These are phyloP conservation scores for Apis florea DNA, from an alignment of 1,140 invertebrate species.

Conservation along the genomic window DNA sequence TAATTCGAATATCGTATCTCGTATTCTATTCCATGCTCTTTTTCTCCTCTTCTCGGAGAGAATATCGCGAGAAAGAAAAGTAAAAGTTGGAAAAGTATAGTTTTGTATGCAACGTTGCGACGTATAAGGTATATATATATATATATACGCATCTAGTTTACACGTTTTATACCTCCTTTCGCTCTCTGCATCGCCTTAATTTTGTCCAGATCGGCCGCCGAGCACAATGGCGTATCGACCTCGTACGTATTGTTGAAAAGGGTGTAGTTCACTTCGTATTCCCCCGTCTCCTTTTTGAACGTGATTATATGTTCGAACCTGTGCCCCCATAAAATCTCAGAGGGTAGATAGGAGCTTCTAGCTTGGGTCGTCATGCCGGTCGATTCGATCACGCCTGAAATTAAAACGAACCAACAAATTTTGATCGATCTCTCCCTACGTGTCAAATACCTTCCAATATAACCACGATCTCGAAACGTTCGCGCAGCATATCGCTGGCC, in stretches of 20 bases:
- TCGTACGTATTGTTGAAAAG: constrained; percentile 96
- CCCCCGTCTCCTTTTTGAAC: constrained; percentile 94
- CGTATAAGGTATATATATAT: too few species aligned
- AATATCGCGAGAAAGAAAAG: too few species aligned
- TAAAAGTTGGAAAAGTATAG: too few species aligned
- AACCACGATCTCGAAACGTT: constrained; percentile 97
- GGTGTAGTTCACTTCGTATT: constrained; percentile 96
- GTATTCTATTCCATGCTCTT: too few species aligned
- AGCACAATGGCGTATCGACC: constrained; percentile 95
- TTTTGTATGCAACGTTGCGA: too few species aligned
- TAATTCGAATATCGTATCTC: background rate
- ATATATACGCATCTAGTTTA: too few species aligned
- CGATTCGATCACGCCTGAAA: constrained; percentile 86
- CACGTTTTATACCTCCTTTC: constrained; percentile 74
- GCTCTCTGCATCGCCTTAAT: constrained; percentile 63
- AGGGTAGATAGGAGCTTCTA: constrained; percentile 94
- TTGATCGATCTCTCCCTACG: background rate
- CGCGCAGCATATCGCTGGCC: constrained; percentile 92
- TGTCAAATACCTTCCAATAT: constrained; percentile 91
- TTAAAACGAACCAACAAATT: background rate
- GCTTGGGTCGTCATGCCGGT: constrained; percentile 94
- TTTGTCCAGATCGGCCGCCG: constrained; percentile 79
- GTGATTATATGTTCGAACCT: constrained; percentile 93
- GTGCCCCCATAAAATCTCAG: constrained; percentile 97
- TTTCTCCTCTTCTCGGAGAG: too few species aligned